Base-by-base conservation (phyloP, 2,888 invertebrate species). In the Agapostemon virescens region DNA sequence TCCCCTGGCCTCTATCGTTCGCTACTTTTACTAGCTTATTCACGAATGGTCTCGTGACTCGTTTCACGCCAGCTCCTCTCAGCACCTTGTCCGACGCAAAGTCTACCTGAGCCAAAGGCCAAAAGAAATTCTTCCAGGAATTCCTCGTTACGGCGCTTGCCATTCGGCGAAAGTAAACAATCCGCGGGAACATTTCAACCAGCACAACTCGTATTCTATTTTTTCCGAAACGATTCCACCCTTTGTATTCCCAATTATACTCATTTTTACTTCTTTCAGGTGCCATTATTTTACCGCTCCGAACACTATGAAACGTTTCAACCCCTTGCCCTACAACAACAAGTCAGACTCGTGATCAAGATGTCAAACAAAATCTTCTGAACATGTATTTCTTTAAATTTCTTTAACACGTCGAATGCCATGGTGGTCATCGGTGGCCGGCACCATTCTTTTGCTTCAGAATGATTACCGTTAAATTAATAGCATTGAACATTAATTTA, bases 11-110 rank as follows among this genome's bases (percentile, higher is more conserved):
- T 80, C 83, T 69, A 45, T 55, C 82, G 86, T 88, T 87, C 87
- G 77, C 87, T 86, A 87, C 89, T 90, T 89, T 90, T 90, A 89
- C 90, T 89, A 90, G 89, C 87, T 90, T 90, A 88, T 88, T 85
- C 87, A 83, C 74, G 88, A 89, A 80, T 78, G 78, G 80, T 84
- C 87, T 85, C 85, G 86, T 85, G 86, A 88, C 88, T 86, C 84
- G 87, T 87, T 88, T 85, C 86, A 84, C 85, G 83, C 74, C 82
- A 69, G 80, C 78, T 87, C 85, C 87, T 86, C 87, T 79, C 83
- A 64, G 70, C 82, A 69, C 75, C 79, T 77, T 69, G 45, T 67
- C 74, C 74, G 73, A 74, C 77, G 77, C 64, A 33, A 61, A 74
- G 79, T 58, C 74, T 66, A 66, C 30, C 52, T 58, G 63, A 52